Percentiles rank a stretch among this genome's conserved stretches.
phyloP scores from a whole-genome alignment of 2,797 vertebrate genomes.

The Acrossocheilus wenchowensis region DNA sequence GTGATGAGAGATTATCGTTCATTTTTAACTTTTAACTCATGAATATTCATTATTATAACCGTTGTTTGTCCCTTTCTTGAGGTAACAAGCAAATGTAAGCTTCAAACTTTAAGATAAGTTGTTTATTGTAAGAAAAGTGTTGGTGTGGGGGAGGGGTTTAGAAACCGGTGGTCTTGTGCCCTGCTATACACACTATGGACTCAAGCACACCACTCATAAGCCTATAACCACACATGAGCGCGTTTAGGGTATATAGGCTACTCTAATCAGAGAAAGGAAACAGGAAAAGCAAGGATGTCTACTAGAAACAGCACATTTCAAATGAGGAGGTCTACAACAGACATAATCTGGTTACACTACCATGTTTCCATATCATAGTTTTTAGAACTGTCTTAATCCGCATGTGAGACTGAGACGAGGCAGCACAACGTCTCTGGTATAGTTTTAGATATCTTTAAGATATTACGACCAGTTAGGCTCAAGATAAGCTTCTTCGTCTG shows the following conservation, averaged over 20 bases:
- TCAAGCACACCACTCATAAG: slow-evolving; percentile 20
- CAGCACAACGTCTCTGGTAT: not conserved
- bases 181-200: slow-evolving; percentile 33
- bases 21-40: slow-evolving; percentile 56
- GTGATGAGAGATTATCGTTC: slow-evolving; percentile 64
- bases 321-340: not conserved
- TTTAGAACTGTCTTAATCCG: not conserved
- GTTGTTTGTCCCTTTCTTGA: not conserved
- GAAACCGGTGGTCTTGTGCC: slow-evolving; percentile 30
- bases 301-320: not conserved
- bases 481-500: not conserved
- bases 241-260: not conserved
- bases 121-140: slow-evolving; percentile 49
- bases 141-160: slow-evolving; percentile 33
- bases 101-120: slow-evolving; percentile 31
- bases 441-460: not conserved
- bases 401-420: not conserved
- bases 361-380: not conserved
- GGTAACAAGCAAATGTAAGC: not conserved
- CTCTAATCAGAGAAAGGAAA: slow-evolving; percentile 10
- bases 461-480: not conserved
- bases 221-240: slow-evolving; percentile 22
- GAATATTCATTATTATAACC: slow-evolving; percentile 3
- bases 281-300: slow-evolving; percentile 19
- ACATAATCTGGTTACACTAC: not conserved